Evolutionary conservation across 2,888 invertebrate species (phyloP).

Genomic region (Frankliniella fusca): DNA sequence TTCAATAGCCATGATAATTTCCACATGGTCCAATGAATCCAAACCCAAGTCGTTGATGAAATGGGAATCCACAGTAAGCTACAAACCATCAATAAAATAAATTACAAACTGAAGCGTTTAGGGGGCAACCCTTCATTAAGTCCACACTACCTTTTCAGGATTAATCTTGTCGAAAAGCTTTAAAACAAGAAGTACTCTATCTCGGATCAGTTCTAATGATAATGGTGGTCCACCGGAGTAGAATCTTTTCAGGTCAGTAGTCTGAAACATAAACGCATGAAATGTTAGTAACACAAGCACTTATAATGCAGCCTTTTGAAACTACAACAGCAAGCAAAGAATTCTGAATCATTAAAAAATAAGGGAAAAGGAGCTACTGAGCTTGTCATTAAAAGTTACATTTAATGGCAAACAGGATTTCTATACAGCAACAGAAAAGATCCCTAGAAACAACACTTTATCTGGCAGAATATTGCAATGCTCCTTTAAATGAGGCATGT

Average conservation of each 20-base stretch:
- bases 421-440: too few species aligned
- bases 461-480: too few species aligned
- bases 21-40: constrained; percentile 98
- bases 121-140: constrained; percentile 4
- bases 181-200: constrained; percentile 90
- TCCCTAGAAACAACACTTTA: too few species aligned
- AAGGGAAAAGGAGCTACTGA: too few species aligned
- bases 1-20: constrained; percentile 99
- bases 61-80: constrained; percentile 90
- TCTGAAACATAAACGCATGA: not conserved
- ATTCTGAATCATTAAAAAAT: too few species aligned
- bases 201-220: constrained; percentile 74
- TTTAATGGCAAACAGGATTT: too few species aligned
- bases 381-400: too few species aligned
- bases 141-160: constrained; percentile 73
- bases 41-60: constrained; percentile 96
- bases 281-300: not conserved
- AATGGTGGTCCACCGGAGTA: constrained; percentile 56
- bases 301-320: too few species aligned
- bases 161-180: constrained; percentile 97
- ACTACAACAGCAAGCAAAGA: too few species aligned
- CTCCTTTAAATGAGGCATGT: too few species aligned
- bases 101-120: not conserved
- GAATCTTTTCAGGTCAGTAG: constrained; percentile 35
- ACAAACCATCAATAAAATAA: constrained; percentile 44